A percentile compares a stretch with the other conserved stretches of the same genome.
Evolutionary conservation across 2,113 vertebrate genomes (phyloP).

Genomic region (Ceyx margarethae): DNA sequence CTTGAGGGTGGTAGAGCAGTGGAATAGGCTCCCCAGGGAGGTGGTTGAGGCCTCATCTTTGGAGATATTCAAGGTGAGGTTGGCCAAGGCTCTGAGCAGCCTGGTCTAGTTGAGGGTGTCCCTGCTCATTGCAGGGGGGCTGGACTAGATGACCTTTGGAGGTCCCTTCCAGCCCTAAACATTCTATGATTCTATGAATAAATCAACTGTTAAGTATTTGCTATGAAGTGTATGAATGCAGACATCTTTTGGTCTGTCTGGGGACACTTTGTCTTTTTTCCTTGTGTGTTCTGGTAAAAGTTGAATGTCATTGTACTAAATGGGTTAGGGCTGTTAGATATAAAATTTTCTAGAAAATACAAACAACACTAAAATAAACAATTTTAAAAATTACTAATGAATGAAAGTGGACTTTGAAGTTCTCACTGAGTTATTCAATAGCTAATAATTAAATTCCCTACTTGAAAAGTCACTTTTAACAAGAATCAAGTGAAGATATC

Average conservation of each 20-base stretch:
- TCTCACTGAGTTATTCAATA: not conserved
- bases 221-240: not conserved
- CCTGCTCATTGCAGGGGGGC: too few species aligned
- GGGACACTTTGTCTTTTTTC: not conserved
- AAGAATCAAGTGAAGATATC: not conserved
- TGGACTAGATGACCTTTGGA: too few species aligned
- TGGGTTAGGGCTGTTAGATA: not conserved
- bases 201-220: not conserved
- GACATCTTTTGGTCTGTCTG: not conserved
- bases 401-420: not conserved
- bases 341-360: not conserved
- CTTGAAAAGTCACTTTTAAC: not conserved
- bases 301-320: not conserved
- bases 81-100: too few species aligned
- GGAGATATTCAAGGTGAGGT: too few species aligned
- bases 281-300: not conserved
- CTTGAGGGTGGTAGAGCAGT: too few species aligned
- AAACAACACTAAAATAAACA: not conserved
- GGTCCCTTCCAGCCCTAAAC: too few species aligned
- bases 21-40: too few species aligned
- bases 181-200: not conserved
- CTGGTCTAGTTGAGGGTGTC: too few species aligned
- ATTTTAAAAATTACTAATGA: not conserved
- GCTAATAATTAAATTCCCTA: not conserved
- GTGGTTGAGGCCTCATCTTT: too few species aligned